Conservation (phyloP, 2,113 vertebrate species). For the Propithecus coquereli region DNA sequence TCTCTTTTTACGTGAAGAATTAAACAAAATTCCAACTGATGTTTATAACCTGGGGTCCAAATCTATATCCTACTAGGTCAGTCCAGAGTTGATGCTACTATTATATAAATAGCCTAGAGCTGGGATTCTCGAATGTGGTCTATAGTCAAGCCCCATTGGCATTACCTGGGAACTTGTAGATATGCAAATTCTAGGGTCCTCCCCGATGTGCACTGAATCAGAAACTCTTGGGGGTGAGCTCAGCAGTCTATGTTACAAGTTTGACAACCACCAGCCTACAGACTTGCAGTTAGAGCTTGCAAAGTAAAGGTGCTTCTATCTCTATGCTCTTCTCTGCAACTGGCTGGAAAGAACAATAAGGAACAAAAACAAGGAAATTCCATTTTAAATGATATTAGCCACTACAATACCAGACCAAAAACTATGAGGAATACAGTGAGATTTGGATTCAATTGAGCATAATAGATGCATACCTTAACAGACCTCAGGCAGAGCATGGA, state of each 20-base stretch:
- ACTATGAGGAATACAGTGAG: slow-evolving; percentile 29
- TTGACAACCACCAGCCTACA: neutral
- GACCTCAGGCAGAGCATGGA: slow-evolving; percentile 42
- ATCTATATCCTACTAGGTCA: neutral
- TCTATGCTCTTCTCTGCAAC: neutral
- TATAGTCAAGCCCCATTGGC: neutral
- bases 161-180: neutral
- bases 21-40: neutral
- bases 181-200: neutral
- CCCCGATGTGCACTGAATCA: neutral
- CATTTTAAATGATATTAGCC: slow-evolving; percentile 29
- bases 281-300: neutral
- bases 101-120: neutral
- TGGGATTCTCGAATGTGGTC: neutral
- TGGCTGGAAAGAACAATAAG: neutral
- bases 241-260: neutral
- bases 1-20: neutral
- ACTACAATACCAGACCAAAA: neutral
- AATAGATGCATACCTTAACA: slow-evolving; percentile 61
- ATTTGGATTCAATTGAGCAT: slow-evolving; percentile 57
- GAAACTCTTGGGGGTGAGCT: neutral
- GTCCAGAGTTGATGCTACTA: neutral
- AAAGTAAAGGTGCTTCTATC: neutral
- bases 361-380: slow-evolving; percentile 31
- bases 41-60: slow-evolving; percentile 24